Evolutionary conservation across 2,113 vertebrate genomes (phyloP).

Genomic region (Lycocorax pyrrhopterus): DNA sequence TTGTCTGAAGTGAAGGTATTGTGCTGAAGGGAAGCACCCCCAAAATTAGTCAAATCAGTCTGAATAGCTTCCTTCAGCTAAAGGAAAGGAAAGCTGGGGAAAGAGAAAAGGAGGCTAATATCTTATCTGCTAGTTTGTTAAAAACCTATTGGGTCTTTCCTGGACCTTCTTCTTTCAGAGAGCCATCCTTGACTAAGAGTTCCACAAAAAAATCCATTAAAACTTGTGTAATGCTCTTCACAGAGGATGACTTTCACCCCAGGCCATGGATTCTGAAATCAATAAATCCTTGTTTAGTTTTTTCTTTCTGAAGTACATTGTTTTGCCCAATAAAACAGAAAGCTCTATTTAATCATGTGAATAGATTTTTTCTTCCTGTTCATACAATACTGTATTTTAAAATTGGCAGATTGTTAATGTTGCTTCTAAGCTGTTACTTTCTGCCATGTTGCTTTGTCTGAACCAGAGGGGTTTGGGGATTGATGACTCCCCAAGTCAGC

Average conservation of each 20-base stretch:
- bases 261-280: background rate
- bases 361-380: background rate
- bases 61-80: background rate
- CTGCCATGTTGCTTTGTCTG: background rate
- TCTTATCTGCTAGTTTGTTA: background rate
- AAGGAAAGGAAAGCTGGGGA: background rate
- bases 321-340: background rate
- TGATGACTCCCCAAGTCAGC: background rate
- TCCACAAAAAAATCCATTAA: background rate
- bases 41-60: background rate
- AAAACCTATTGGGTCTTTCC: background rate
- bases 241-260: background rate
- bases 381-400: background rate
- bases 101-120: background rate
- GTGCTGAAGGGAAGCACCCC: background rate
- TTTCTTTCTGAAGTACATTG: background rate
- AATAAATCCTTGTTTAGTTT: background rate
- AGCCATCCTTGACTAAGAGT: background rate
- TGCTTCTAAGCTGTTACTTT: background rate
- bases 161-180: background rate
- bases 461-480: background rate
- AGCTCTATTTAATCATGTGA: background rate
- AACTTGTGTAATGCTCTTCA: background rate
- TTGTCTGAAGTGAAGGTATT: background rate
- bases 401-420: background rate